A percentile compares a stretch with the other conserved stretches of the same genome.
phyloP scores from a whole-genome alignment of 2,888 invertebrate species.

The Augiades crinisus region DNA sequence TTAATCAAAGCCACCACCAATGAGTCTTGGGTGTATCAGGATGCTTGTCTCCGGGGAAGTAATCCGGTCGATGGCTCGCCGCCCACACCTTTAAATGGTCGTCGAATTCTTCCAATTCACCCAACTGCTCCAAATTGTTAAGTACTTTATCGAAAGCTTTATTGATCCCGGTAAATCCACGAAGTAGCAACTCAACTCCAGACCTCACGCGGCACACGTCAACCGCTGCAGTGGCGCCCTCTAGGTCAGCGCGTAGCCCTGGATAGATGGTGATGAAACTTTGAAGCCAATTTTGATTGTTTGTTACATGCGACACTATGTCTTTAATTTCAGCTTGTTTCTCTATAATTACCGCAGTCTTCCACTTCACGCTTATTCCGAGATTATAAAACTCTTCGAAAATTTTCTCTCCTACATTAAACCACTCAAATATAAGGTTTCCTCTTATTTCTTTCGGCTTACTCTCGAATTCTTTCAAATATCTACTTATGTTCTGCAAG shows the following conservation, averaged over 20 bases:
- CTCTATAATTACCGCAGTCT: slow-evolving; percentile 22
- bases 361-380: slow-evolving; percentile 30
- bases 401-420: slow-evolving; percentile 32
- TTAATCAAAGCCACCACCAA: slow-evolving; percentile 37
- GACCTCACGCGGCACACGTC: slow-evolving; percentile 7
- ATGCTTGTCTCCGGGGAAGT: slow-evolving; percentile 28
- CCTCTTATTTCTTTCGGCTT: slow-evolving; percentile 4
- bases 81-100: slow-evolving; percentile 33
- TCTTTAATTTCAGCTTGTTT: slow-evolving; percentile 24
- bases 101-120: slow-evolving; percentile 36
- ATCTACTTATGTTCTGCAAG: slow-evolving; percentile 27
- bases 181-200: slow-evolving; percentile 11
- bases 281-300: slow-evolving; percentile 3
- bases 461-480: slow-evolving; percentile 14
- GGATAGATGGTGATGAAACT: slow-evolving; percentile 34
- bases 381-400: slow-evolving; percentile 33
- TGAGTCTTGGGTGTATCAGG: slow-evolving; percentile 26
- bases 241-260: slow-evolving; percentile 31
- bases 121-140: slow-evolving; percentile 28
- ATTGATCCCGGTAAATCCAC: slow-evolving; percentile 30
- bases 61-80: slow-evolving; percentile 35
- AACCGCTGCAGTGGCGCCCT: slow-evolving; percentile 29
- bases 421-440: slow-evolving; percentile 33
- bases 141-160: slow-evolving; percentile 27
- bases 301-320: not conserved